phyloP scores from a whole-genome alignment of 2,113 vertebrate species.

The Pyrgilauda ruficollis region DNA sequence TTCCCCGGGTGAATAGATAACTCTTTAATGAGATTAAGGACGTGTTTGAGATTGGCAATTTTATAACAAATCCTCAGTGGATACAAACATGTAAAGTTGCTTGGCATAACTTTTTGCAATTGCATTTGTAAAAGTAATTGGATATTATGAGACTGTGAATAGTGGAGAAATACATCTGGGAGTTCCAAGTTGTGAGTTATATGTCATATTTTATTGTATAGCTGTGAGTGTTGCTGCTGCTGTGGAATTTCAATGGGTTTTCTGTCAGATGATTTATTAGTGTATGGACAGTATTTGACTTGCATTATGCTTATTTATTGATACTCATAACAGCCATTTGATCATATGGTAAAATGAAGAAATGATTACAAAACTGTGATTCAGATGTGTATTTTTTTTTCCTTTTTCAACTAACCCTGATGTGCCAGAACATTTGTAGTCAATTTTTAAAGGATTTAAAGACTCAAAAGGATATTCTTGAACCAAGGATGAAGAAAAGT shows the following conservation, averaged over 20 bases:
- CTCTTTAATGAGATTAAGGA: conserved; percentile 51
- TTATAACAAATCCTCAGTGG: conserved; percentile 52
- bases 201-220: conserved; percentile 50
- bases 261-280: conserved; percentile 47
- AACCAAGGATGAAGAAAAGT: not conserved
- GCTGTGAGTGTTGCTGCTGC: not conserved
- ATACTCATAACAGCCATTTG: not conserved
- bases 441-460: not conserved
- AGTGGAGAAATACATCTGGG: conserved; percentile 35
- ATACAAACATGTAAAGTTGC: conserved; percentile 36
- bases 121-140: conserved; percentile 59
- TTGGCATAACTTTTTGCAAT: conserved; percentile 49
- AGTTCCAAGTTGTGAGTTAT: conserved; percentile 32
- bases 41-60: conserved; percentile 39
- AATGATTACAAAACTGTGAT: not conserved
- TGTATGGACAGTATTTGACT: not conserved
- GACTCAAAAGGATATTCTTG: not conserved
- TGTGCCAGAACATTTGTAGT: not conserved
- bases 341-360: not conserved
- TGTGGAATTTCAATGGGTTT: conserved; percentile 25
- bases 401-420: not conserved
- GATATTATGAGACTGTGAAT: conserved; percentile 43
- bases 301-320: conserved; percentile 23
- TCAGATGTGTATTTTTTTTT: not conserved
- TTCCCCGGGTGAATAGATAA: conserved; percentile 32